Conservation (phyloP, 1,140 invertebrate species). For the Lepidurus couesii region DNA sequence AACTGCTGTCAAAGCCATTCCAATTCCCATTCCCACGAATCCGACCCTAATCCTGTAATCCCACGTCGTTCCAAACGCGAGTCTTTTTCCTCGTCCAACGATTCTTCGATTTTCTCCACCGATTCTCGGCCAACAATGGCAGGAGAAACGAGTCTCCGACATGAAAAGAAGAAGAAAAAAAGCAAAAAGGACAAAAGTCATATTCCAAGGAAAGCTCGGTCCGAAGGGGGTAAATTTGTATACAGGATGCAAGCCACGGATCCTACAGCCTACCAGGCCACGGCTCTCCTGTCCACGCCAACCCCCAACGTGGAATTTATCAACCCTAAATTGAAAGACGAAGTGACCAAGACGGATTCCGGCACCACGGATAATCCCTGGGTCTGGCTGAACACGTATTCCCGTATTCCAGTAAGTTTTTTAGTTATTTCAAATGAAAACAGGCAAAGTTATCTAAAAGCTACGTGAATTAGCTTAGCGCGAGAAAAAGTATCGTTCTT, state of each 20-base stretch:
- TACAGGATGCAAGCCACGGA: neutral
- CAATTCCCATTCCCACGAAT: neutral
- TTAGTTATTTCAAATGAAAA: neutral
- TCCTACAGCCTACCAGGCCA: neutral
- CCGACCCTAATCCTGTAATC: neutral
- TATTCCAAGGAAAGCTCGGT: neutral
- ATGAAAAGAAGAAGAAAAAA: conserved; percentile 1
- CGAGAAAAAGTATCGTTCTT: neutral
- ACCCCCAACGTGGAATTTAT: conserved; percentile 35
- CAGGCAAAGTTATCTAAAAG: neutral
- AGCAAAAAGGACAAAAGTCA: neutral
- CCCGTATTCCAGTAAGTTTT: conserved; percentile 41
- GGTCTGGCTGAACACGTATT: conserved; percentile 42
- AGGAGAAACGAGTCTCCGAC: neutral
- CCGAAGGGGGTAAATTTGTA: conserved; percentile 1
- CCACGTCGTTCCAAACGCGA: neutral
- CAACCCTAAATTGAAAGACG: conserved; percentile 34
- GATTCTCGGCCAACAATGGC: neutral
- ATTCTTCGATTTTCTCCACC: neutral
- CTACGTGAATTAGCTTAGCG: neutral
- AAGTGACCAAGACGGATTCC: conserved; percentile 27
- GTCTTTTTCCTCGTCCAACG: neutral
- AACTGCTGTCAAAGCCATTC: conserved; percentile 5
- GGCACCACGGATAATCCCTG: conserved; percentile 35
- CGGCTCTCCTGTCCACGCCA: conserved; percentile 4